Conservation (phyloP, 2,113 vertebrate genomes). For the Galeopterus variegatus region DNA sequence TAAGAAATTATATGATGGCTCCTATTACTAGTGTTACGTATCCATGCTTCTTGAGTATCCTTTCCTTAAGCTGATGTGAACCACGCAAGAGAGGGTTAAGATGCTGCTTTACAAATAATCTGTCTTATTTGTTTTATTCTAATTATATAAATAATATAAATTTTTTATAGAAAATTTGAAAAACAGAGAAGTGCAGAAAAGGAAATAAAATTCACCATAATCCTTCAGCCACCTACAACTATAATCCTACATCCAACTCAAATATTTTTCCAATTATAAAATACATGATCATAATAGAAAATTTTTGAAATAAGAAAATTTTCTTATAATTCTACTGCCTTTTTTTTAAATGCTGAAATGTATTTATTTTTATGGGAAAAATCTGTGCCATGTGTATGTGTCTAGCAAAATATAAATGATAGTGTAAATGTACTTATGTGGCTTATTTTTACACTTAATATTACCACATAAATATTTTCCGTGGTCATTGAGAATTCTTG, state of each 20-base stretch:
- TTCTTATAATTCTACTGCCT: not conserved
- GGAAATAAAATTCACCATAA: conserved; percentile 10
- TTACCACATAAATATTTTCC: conserved; percentile 26
- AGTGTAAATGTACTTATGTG: conserved; percentile 25
- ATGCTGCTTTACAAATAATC: not conserved
- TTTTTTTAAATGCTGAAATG: not conserved
- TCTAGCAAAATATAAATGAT: not conserved
- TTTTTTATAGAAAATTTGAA: not conserved
- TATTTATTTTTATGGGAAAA: conserved; percentile 25
- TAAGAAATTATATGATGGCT: conserved; percentile 16
- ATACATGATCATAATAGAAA: conserved; percentile 8
- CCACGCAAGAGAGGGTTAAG: not conserved
- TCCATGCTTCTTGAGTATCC: not conserved
- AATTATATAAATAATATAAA: not conserved
- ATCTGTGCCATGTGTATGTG: not conserved
- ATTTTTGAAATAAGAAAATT: not conserved
- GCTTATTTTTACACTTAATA: conserved; percentile 8
- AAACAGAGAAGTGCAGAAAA: not conserved
- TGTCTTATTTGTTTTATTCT: not conserved
- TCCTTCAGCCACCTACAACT: not conserved
- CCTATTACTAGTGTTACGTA: not conserved
- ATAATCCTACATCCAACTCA: not conserved
- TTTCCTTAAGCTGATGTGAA: conserved; percentile 39
- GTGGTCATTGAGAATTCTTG: conserved; percentile 19
- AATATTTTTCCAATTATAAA: not conserved